Percentiles rank a stretch among this genome's conserved stretches.
Evolutionary conservation across 2,888 invertebrate species (phyloP).

Genomic region (Dasysyrphus tricinctus): DNA sequence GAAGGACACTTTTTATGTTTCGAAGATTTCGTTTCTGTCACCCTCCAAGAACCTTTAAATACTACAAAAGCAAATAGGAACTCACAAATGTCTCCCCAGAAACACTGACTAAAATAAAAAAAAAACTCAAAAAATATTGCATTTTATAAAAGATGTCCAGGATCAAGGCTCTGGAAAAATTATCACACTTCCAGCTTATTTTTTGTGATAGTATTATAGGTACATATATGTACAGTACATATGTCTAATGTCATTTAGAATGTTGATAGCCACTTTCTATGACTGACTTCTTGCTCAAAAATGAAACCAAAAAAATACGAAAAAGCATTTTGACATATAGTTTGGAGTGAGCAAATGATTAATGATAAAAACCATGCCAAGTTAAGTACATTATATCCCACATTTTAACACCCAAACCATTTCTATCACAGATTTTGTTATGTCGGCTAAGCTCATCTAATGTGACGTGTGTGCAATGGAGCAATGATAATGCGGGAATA

Average conservation of each 20-base stretch:
- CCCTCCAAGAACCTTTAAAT: too few species aligned
- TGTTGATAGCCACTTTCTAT: background rate
- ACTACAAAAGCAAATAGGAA: too few species aligned
- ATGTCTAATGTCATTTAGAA: background rate
- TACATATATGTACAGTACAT: too few species aligned
- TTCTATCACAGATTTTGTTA: constrained; percentile 5
- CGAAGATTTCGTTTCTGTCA: too few species aligned
- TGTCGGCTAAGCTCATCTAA: constrained; percentile 41
- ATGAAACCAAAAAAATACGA: constrained; percentile 3
- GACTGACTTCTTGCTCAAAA: background rate
- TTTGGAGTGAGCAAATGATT: constrained; percentile 54
- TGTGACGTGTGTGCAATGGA: constrained; percentile 47
- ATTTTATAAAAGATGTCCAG: too few species aligned
- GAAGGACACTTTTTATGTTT: too few species aligned
- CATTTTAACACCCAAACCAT: background rate
- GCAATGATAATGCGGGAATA: constrained; percentile 29
- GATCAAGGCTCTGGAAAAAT: too few species aligned
- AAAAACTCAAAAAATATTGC: too few species aligned
- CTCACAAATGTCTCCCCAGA: too few species aligned
- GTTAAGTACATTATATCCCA: constrained; percentile 15
- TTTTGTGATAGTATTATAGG: too few species aligned
- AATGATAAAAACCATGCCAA: constrained; percentile 44
- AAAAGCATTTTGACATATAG: constrained; percentile 61
- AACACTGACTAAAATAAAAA: too few species aligned
- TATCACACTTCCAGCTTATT: too few species aligned